These are phyloP conservation scores for Temnothorax unifasciatus DNA, from an alignment of 2,888 invertebrate genomes.

Conservation along the genomic window DNA sequence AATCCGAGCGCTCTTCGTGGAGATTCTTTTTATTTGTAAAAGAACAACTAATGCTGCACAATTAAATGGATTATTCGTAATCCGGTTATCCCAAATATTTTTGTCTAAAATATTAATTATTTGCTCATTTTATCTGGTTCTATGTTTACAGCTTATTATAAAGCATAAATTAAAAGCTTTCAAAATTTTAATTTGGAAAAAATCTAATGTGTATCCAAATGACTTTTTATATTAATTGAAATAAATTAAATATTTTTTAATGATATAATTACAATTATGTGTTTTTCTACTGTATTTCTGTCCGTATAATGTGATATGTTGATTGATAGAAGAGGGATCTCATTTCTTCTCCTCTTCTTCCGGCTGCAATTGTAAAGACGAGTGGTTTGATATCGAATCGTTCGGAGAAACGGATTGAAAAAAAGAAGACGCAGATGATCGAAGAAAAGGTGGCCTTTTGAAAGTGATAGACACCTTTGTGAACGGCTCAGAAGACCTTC, in stretches of 20 bases:
- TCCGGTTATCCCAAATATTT: neutral
- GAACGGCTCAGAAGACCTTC: slow-evolving; percentile 53
- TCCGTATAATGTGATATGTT: neutral
- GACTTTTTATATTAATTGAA: neutral
- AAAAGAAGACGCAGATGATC: slow-evolving; percentile 51
- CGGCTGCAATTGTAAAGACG: slow-evolving; percentile 37
- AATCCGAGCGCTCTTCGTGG: neutral
- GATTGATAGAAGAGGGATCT: slow-evolving; percentile 23
- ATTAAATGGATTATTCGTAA: neutral
- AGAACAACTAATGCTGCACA: neutral
- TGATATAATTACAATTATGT: neutral
- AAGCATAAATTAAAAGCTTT: neutral
- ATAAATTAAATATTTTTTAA: neutral
- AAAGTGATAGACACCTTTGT: slow-evolving; percentile 66
- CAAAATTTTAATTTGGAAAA: neutral
- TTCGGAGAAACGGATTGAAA: slow-evolving; percentile 59
- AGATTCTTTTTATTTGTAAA: neutral
- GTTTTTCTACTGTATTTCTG: neutral
- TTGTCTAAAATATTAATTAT: neutral
- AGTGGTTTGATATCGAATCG: slow-evolving; percentile 66
- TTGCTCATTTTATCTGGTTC: neutral
- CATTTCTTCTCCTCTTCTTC: slow-evolving; percentile 28
- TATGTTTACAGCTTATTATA: neutral
- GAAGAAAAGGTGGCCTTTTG: slow-evolving; percentile 58
- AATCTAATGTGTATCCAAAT: neutral